Evolutionary conservation across 1,140 invertebrate genomes (phyloP).

Genomic region (Probaryconus sp.): DNA sequence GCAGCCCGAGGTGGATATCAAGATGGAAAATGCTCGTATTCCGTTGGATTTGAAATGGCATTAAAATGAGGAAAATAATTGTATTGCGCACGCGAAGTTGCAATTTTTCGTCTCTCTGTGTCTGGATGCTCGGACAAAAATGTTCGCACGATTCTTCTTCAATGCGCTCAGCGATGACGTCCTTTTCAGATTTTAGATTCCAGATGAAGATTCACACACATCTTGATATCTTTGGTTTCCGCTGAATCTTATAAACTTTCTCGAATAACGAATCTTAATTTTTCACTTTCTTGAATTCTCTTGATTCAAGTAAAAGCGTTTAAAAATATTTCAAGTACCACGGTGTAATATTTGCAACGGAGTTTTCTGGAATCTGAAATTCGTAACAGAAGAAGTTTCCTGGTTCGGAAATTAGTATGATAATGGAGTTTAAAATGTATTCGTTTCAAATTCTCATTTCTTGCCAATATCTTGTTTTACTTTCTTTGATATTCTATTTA

Average conservation of each 20-base stretch:
- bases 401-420: constrained; percentile 48
- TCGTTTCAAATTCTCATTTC: constrained; percentile 70
- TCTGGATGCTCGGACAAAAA: constrained; percentile 20
- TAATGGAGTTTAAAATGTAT: constrained; percentile 71
- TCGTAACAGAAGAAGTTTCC: background rate
- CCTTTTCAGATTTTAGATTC: too few relatives aligned
- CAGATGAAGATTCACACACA: too few relatives aligned
- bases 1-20: constrained; percentile 37
- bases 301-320: too few relatives aligned
- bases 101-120: constrained; percentile 41
- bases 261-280: too few relatives aligned
- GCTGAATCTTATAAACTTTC: too few relatives aligned
- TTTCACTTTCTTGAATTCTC: too few relatives aligned
- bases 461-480: constrained; percentile 33
- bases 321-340: too few relatives aligned
- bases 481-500: constrained; percentile 43
- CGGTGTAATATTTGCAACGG: background rate
- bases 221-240: too few relatives aligned
- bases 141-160: constrained; percentile 34
- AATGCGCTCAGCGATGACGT: constrained; percentile 3
- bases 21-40: constrained; percentile 55
- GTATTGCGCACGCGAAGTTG: constrained; percentile 51
- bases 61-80: constrained; percentile 41
- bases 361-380: too few relatives aligned
- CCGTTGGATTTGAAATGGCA: constrained; percentile 22